Evolutionary conservation across 2,888 invertebrate species (phyloP).

Genomic region (Drosophila neoperkinsi): DNA sequence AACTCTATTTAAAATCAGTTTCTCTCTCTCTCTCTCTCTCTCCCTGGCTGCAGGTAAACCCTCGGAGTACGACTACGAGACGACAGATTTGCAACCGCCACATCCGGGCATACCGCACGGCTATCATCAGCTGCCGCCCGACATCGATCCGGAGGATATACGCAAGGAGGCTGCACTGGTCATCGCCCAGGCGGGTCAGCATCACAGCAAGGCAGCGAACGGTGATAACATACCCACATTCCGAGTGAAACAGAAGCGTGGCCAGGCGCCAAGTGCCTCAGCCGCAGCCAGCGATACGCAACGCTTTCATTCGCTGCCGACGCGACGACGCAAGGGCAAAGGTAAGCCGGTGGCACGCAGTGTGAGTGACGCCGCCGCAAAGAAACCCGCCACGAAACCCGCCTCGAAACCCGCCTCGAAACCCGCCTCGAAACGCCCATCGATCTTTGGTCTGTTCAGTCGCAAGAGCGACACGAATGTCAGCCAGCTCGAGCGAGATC

Average conservation of each 20-base stretch:
- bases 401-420: conserved; percentile 48
- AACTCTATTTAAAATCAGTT: conserved; percentile 22
- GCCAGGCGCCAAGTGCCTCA: background rate
- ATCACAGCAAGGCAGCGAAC: conserved; percentile 88
- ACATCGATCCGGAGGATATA: conserved; percentile 90
- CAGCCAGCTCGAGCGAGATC: conserved; percentile 82
- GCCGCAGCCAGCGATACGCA: conserved; percentile 63
- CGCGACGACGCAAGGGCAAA: conserved; percentile 87
- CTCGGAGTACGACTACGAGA: conserved; percentile 81
- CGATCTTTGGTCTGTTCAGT: conserved; percentile 89
- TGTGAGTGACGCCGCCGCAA: conserved; percentile 87
- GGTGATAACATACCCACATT: conserved; percentile 83
- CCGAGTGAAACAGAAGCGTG: conserved; percentile 76
- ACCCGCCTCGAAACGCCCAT: conserved; percentile 86
- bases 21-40: background rate
- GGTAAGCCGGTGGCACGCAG: conserved; percentile 86
- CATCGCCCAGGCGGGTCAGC: conserved; percentile 90
- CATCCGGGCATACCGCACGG: conserved; percentile 80
- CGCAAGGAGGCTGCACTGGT: conserved; percentile 92
- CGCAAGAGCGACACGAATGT: conserved; percentile 87
- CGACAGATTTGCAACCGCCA: conserved; percentile 78
- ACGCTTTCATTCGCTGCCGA: conserved; percentile 90
- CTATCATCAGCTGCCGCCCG: conserved; percentile 88
- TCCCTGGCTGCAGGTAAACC: conserved; percentile 69
- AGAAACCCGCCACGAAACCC: conserved; percentile 77